Conservation (phyloP, 2,113 vertebrate genomes). For the Phylloscopus trochilus region DNA sequence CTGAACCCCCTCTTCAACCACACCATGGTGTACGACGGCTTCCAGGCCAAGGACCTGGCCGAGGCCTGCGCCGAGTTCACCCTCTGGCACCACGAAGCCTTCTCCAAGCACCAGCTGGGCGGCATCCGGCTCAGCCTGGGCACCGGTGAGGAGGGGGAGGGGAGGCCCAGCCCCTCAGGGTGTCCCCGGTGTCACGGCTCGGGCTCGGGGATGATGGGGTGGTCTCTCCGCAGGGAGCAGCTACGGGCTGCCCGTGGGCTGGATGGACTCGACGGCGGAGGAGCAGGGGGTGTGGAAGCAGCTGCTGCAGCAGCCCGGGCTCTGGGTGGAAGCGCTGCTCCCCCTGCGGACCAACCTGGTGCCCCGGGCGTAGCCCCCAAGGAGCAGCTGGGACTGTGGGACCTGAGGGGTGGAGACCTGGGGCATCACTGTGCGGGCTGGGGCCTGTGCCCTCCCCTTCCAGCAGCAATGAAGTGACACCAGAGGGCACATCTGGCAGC, state of each 20-base stretch:
- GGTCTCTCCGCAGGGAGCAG: constrained; percentile 75
- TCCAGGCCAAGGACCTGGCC: constrained; percentile 82
- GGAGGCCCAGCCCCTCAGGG: rapidly evolving
- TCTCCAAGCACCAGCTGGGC: constrained; percentile 80
- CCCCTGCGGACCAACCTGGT: constrained; percentile 85
- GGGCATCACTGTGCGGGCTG: rapidly evolving
- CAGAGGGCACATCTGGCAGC: neutral
- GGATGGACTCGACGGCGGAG: constrained; percentile 94
- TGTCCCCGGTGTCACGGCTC: rapidly evolving
- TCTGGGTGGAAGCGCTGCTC: constrained; percentile 86
- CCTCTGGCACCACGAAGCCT: constrained; percentile 85
- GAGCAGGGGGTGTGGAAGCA: constrained; percentile 82
- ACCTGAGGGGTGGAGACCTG: rapidly evolving
- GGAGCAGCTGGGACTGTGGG: rapidly evolving
- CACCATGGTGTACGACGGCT: constrained; percentile 98
- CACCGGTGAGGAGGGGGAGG: constrained; percentile 74
- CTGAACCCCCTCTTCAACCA: constrained; percentile 91
- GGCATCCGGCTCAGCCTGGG: constrained; percentile 90
- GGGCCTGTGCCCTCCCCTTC: neutral
- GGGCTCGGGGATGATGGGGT: rapidly evolving
- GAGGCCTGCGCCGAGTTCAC: constrained; percentile 93
- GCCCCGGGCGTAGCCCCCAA: constrained; percentile 42
- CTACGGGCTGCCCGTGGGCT: constrained; percentile 85
- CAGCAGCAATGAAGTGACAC: neutral
- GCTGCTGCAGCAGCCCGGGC: constrained; percentile 81